Conservation (phyloP, 2,113 vertebrate species). For the Sardina pilchardus region DNA sequence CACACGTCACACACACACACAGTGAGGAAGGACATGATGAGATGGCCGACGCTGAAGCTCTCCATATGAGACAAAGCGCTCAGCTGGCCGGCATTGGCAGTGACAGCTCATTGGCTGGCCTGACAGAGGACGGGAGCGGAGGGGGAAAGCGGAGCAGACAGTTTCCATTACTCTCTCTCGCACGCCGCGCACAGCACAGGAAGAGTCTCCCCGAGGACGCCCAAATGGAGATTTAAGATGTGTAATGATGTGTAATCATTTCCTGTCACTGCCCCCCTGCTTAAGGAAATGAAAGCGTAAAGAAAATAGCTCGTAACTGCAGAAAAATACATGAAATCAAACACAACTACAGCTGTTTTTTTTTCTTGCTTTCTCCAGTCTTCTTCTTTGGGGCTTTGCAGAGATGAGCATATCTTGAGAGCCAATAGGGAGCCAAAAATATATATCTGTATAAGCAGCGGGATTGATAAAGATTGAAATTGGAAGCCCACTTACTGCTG, state of each 20-base stretch:
- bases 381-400: background rate
- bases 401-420: background rate
- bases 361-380: background rate
- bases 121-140: slow-evolving; percentile 63
- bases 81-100: slow-evolving; percentile 30
- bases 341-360: slow-evolving; percentile 14
- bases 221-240: slow-evolving; percentile 86
- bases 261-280: slow-evolving; percentile 75
- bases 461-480: slow-evolving; percentile 29
- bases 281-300: slow-evolving; percentile 13
- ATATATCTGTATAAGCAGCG: slow-evolving; percentile 30
- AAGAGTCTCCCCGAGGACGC: slow-evolving; percentile 79
- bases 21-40: background rate
- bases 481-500: slow-evolving; percentile 59
- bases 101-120: slow-evolving; percentile 57
- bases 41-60: slow-evolving; percentile 9
- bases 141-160: slow-evolving; percentile 78
- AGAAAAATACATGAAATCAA: slow-evolving; percentile 27
- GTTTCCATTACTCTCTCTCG: slow-evolving; percentile 78
- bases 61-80: slow-evolving; percentile 42
- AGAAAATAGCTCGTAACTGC: background rate
- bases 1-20: background rate
- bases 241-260: slow-evolving; percentile 85
- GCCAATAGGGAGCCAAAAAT: slow-evolving; percentile 21
- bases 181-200: slow-evolving; percentile 52